Evolutionary conservation across 2,113 vertebrate species (phyloP), one percentile per base, ranked within the genome.

Genomic region (Ailurus styani): DNA sequence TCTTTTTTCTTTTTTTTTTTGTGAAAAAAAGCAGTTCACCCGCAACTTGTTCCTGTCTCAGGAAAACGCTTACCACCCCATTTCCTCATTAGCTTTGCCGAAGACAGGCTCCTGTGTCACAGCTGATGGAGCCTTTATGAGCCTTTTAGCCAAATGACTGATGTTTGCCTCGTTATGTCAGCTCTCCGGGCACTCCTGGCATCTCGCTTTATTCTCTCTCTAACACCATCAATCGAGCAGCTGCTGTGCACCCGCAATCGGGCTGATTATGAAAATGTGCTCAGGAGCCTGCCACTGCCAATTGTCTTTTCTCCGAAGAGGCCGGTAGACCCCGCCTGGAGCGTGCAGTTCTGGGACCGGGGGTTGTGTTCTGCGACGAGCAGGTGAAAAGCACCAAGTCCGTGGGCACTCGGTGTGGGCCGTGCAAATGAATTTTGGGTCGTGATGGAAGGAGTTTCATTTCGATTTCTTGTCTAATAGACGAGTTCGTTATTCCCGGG

Each of bases 71-170:
- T 97, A 91, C 97, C 89, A 95, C 98, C 98, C 98, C 98, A 98
- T 98, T 98, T 99, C 97, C 98, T 99, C 98, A 98, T 99, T 99
- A 99, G 98, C 97, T 99, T 97, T 90, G 84, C 98, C 96, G 98
- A 97, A 98, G 98, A 98, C 98, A 96, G 98, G 98, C 98, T 98
- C 98, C 96, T 97, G 98, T 98, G 98, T 98, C 98, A 99, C 97
- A 98, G 98, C 98, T 98, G 98, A 99, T 98, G 98, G 98, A 98
- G 97, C 96, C 98, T 98, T 99, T 98, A 98, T 98, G 98, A 99
- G 98, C 98, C 98, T 99, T 98, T 99, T 99, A 99, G 98, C 98
- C 98, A 98, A 99, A 99, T 99, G 98, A 99, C 98, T 98, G 99
- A 99, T 99, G 98, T 98, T 98, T 98, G 98, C 97, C 98, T 99